Evolutionary conservation across 2,113 vertebrate genomes (phyloP).

Genomic region (Erythrolamprus reginae): DNA sequence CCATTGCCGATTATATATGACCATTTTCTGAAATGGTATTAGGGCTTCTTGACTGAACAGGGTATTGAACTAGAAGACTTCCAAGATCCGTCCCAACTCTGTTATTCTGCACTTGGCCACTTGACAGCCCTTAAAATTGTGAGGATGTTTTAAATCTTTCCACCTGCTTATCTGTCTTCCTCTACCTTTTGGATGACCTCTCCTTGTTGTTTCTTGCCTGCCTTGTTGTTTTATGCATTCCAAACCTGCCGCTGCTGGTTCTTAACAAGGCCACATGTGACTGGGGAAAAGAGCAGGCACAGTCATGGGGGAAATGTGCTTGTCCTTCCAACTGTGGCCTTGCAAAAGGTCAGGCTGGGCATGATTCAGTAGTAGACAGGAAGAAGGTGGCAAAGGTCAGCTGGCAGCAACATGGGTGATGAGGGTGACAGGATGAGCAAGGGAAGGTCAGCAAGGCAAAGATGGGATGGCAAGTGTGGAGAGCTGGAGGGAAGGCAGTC

Average conservation of each 20-base stretch:
- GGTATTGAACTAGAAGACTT: no score
- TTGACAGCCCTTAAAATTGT: neutral
- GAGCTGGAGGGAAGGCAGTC: neutral
- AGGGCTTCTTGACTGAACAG: no score
- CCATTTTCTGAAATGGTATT: no score
- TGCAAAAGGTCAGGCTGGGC: neutral
- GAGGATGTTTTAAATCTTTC: neutral
- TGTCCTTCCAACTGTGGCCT: neutral
- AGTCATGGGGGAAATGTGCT: no score
- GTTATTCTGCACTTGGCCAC: neutral
- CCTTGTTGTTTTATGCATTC: neutral
- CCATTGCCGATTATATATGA: neutral
- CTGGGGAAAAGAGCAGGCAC: neutral
- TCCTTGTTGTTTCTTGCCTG: neutral
- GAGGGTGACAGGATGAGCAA: neutral
- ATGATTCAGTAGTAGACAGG: neutral
- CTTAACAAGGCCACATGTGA: neutral
- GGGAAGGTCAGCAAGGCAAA: neutral
- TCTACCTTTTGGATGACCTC: neutral
- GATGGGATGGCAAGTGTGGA: neutral
- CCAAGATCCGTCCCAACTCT: no score
- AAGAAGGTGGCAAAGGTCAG: neutral
- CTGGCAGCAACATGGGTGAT: neutral
- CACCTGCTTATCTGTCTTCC: neutral
- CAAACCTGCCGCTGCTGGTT: neutral